A percentile compares a stretch with the other conserved stretches of the same genome.
Evolutionary conservation across 1,140 invertebrate species (phyloP).

Genomic region (Berghia stephanieae): DNA sequence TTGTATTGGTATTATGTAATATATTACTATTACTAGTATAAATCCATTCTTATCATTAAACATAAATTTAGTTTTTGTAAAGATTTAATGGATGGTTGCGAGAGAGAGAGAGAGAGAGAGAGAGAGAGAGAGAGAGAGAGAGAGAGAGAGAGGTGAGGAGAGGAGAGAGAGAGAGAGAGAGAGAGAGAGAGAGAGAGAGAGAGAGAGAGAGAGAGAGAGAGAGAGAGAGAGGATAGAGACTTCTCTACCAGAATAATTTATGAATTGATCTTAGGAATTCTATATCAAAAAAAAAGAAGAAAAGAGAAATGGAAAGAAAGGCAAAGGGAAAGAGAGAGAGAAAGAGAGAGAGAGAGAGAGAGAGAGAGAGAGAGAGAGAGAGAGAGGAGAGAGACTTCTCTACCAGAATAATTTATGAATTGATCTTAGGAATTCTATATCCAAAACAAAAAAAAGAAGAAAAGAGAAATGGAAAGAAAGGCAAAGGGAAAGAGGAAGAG

Average conservation of each 20-base stretch:
- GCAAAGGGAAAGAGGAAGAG: not conserved
- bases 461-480: not conserved
- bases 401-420: too few species aligned
- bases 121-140: slow-evolving; percentile 8
- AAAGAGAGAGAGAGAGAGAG: not conserved
- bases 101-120: slow-evolving; percentile 12
- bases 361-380: not conserved
- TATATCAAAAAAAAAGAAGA: not conserved
- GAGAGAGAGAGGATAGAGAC: not conserved
- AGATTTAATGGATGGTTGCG: not conserved
- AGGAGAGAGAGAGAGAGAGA: not conserved
- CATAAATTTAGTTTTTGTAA: not conserved
- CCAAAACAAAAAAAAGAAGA: not conserved
- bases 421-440: not conserved
- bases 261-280: too few species aligned
- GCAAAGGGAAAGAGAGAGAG: not conserved
- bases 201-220: not conserved
- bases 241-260: too few species aligned
- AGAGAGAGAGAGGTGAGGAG: not conserved
- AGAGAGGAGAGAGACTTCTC: not conserved
- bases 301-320: not conserved
- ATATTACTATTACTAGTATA: too few species aligned
- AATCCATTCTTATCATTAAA: too few species aligned
- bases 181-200: not conserved
- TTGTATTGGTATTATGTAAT: too few species aligned